These are phyloP conservation scores for Lumbricus terrestris DNA, from an alignment of 2,888 invertebrate species.

Conservation along the genomic window DNA sequence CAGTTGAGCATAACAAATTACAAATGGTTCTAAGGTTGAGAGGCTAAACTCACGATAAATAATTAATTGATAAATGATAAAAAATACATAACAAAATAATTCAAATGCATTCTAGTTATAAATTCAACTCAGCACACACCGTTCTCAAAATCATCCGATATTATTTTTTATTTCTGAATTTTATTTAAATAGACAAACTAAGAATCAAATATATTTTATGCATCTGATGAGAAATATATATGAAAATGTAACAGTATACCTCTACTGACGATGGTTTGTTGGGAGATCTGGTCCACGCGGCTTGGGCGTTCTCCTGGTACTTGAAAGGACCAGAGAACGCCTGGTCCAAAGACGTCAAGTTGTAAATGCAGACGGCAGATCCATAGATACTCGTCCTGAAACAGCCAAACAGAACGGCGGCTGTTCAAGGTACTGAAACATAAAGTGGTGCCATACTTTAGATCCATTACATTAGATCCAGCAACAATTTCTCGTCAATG, in stretches of 20 bases:
- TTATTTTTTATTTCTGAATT: not conserved
- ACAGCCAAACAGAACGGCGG: not conserved
- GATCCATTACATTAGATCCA: too few species aligned
- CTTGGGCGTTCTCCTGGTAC: slow-evolving; percentile 74
- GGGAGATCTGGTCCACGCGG: slow-evolving; percentile 74
- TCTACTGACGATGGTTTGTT: slow-evolving; percentile 39
- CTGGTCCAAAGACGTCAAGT: slow-evolving; percentile 75
- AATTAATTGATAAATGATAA: too few species aligned
- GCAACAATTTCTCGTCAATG: too few species aligned
- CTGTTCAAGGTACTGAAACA: not conserved
- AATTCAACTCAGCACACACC: not conserved
- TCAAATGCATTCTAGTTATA: not conserved
- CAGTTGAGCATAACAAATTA: not conserved
- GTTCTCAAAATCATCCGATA: not conserved
- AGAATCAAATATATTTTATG: not conserved
- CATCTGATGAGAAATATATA: not conserved
- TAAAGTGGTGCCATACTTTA: not conserved
- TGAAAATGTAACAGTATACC: not conserved
- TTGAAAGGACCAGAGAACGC: slow-evolving; percentile 85
- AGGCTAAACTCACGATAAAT: not conserved
- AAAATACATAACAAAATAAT: not conserved
- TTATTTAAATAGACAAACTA: not conserved
- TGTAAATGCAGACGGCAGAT: slow-evolving; percentile 87
- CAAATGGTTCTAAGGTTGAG: not conserved
- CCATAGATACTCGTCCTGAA: slow-evolving; percentile 78